These are phyloP conservation scores for Caenorhabditis virilis DNA, from an alignment of 2,888 invertebrate genomes.

Conservation along the genomic window DNA sequence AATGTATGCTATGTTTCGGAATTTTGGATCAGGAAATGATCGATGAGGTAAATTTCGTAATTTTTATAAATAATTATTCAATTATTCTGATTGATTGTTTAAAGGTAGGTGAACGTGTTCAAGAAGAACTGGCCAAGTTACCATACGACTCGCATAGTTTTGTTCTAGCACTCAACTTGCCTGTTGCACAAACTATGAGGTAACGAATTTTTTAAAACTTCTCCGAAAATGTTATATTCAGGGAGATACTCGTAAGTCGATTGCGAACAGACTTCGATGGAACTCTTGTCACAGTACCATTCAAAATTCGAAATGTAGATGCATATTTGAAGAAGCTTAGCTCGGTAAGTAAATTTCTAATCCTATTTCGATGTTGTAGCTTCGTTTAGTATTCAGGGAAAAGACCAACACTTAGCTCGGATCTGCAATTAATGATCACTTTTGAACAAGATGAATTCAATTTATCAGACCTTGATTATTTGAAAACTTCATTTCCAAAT, in stretches of 20 bases:
- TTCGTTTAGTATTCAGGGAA: slow-evolving; percentile 57
- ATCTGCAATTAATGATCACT: slow-evolving; percentile 61
- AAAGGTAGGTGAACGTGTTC: slow-evolving; percentile 14
- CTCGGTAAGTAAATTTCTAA: slow-evolving; percentile 8
- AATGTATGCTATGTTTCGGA: slow-evolving; percentile 54
- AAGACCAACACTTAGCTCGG: slow-evolving; percentile 59
- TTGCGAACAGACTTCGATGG: slow-evolving; percentile 51
- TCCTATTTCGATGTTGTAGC: neutral
- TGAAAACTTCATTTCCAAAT: slow-evolving; percentile 52
- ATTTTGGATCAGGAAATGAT: slow-evolving; percentile 49
- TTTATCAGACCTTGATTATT: slow-evolving; percentile 48
- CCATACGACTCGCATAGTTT: slow-evolving; percentile 63
- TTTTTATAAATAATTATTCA: neutral
- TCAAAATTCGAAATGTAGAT: slow-evolving; percentile 54
- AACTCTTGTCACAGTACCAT: slow-evolving; percentile 49
- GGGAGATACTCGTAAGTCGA: slow-evolving; percentile 35
- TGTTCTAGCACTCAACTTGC: slow-evolving; percentile 62
- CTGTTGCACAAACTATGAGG: slow-evolving; percentile 58
- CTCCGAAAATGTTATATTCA: neutral
- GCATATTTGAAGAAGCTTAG: slow-evolving; percentile 43
- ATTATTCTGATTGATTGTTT: neutral
- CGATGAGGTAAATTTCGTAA: slow-evolving; percentile 38
- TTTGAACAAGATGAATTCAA: slow-evolving; percentile 63
- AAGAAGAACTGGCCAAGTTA: slow-evolving; percentile 41
- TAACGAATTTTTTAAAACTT: slow-evolving; percentile 9